Evolutionary conservation across 2,113 vertebrate species (phyloP), one percentile per base, ranked within the genome.

Genomic region (Rhipidura dahli): DNA sequence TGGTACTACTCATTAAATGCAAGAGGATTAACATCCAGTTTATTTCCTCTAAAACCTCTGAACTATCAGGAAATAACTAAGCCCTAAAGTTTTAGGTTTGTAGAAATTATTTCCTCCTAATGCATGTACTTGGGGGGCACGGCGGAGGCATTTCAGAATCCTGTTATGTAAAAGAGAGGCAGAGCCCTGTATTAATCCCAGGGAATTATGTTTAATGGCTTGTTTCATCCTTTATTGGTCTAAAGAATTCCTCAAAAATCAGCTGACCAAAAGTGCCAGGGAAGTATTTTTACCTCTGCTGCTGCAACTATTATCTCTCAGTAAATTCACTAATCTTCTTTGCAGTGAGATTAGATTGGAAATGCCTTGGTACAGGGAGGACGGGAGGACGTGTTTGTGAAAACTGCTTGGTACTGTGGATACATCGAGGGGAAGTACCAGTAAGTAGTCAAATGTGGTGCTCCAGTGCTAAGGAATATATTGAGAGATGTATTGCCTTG

Each of bases 31-130:
- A 47, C 73, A 21, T 95, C 50, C 91, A 94, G 80, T 96, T 95
- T 91, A 94, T 96, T 95, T 96, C 77, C 96, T 94, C 78, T 97
- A 93, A 97, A 96, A 7, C 92, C 94, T 87, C 69, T 40, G 44
- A 89, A 91, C 82, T 95, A 80, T 90, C 94, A 83, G 96, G 91
- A 97, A 97, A 97, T 94, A 96, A 89, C 92, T 94, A 96, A 96
- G 94, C 89, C 73, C 65, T 95, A 15, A 97, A 96, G 91, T 97
- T 97, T 89, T 85, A 94, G 69, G 80, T 93, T 76, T 93, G 89
- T 76, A 49, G 79, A 96, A 96, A 65, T 96, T 0, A 96, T 96
- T 97, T 97, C 72, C 91, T 93, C 73, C 40, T 97, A 94, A 97
- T 96, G 93, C 89, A 40, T 71, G 69, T 90, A 73, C 72, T 91